Evolutionary conservation across 2,888 invertebrate species (phyloP).

Genomic region (Cyaniris semiargus): DNA sequence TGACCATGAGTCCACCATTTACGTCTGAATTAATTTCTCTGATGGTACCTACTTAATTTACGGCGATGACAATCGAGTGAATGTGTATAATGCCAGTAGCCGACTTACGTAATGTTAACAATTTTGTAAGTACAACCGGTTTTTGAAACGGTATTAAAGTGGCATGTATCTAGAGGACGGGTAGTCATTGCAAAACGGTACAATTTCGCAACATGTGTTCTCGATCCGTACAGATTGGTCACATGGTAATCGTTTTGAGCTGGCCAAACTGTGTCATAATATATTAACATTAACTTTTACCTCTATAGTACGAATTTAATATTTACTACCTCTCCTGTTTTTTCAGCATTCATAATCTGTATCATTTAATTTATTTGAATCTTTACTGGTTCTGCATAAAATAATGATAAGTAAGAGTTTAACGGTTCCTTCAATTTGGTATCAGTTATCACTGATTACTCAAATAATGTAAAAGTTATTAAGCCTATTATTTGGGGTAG

Average conservation of each 20-base stretch:
- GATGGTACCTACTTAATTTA: background rate
- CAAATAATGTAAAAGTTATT: background rate
- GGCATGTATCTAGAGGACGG: conserved; percentile 22
- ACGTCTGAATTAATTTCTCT: background rate
- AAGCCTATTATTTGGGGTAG: background rate
- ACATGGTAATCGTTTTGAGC: conserved; percentile 16
- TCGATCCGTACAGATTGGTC: background rate
- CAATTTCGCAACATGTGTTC: conserved; percentile 24
- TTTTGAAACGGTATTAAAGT: conserved; percentile 23
- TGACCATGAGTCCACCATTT: background rate
- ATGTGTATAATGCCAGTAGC: conserved; percentile 7
- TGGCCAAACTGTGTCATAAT: background rate
- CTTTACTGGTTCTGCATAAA: background rate
- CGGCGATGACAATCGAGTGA: conserved; percentile 1
- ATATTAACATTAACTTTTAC: background rate
- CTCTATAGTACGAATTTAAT: background rate
- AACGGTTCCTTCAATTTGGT: background rate
- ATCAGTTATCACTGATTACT: background rate
- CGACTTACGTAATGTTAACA: conserved; percentile 8
- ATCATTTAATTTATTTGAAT: too few species aligned
- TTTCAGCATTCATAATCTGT: too few species aligned
- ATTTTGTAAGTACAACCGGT: conserved; percentile 29
- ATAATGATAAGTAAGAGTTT: background rate
- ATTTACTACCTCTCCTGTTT: background rate
- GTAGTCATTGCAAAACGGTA: conserved; percentile 12